Percentiles rank a stretch among this genome's conserved stretches.
These are phyloP conservation scores for Volucella inanis DNA, from an alignment of 2,888 invertebrate species.

Conservation along the genomic window DNA sequence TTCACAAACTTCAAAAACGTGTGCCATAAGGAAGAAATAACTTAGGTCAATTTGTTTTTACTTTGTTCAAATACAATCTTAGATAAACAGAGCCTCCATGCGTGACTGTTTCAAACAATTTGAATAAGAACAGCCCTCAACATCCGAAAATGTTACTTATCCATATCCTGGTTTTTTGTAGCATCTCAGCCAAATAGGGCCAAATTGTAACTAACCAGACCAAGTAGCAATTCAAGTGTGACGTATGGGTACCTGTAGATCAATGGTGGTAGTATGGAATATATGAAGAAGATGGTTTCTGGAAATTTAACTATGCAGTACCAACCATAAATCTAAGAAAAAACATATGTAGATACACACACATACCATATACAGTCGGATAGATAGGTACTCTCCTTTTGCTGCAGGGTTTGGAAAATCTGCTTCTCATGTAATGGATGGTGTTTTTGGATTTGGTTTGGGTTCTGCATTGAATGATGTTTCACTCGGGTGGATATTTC, in stretches of 20 bases:
- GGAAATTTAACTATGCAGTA: conserved; percentile 47
- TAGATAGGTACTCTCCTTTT: background rate
- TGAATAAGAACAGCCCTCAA: too few relatives aligned
- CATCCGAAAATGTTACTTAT: too few relatives aligned
- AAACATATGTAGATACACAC: conserved; percentile 15
- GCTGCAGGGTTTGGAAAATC: conserved; percentile 35
- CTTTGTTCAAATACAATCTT: too few relatives aligned
- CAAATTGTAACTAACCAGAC: too few relatives aligned
- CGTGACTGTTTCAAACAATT: too few relatives aligned
- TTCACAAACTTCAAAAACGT: too few relatives aligned
- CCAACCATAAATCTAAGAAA: conserved; percentile 57
- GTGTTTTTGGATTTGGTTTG: conserved; percentile 62
- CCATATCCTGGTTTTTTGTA: too few relatives aligned
- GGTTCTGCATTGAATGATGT: conserved; percentile 68
- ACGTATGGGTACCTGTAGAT: conserved; percentile 53
- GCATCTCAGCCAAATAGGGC: too few relatives aligned
- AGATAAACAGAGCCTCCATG: too few relatives aligned
- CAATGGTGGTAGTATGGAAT: conserved; percentile 4
- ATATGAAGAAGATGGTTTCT: conserved; percentile 2
- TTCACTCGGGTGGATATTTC: conserved; percentile 37
- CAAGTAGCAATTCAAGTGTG: too few relatives aligned
- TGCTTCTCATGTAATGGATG: conserved; percentile 64
- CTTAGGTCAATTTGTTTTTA: too few relatives aligned
- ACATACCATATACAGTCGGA: background rate
- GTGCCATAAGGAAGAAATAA: too few relatives aligned